Conservation (phyloP, 2,888 invertebrate species). For the Zhuqinia jingwanae region DNA sequence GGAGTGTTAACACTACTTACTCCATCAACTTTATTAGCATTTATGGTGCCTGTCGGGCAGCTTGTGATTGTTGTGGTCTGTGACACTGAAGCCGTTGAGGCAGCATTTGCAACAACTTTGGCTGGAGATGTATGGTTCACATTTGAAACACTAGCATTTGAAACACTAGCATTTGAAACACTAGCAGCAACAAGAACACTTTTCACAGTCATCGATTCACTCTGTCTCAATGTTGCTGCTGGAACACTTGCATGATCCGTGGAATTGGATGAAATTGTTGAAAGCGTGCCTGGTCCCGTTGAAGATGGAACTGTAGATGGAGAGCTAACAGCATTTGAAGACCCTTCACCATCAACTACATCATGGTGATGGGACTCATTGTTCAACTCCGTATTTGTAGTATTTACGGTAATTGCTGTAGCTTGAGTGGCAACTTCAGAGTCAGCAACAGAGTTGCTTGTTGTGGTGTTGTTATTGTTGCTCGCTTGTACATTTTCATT, state of each 20-base stretch:
- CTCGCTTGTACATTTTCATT: constrained; percentile 75
- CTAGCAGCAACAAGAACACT: constrained; percentile 11
- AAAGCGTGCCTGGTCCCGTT: not conserved
- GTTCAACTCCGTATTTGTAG: constrained; percentile 41
- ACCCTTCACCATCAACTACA: constrained; percentile 19
- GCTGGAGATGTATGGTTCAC: not conserved
- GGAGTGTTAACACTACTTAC: not conserved
- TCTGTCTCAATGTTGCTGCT: constrained; percentile 10
- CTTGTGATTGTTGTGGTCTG: not conserved
- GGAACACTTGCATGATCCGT: constrained; percentile 1
- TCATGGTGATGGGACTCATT: constrained; percentile 23
- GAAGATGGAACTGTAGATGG: constrained; percentile 19
- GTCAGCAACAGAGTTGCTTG: constrained; percentile 51
- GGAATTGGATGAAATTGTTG: constrained; percentile 1
- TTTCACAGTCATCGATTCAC: constrained; percentile 45
- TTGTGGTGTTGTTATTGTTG: constrained; percentile 29
- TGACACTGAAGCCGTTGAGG: not conserved
- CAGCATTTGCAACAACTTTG: not conserved
- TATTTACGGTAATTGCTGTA: constrained; percentile 60
- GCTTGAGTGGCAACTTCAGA: constrained; percentile 60
- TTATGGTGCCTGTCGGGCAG: not conserved
- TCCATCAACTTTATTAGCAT: not conserved
- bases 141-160: constrained; percentile 8
- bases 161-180: constrained; percentile 27
- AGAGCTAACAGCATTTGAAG: constrained; percentile 36